Evolutionary conservation across 2,113 vertebrate species (phyloP), one percentile per base, ranked within the genome.

Genomic region (Psophia crepitans): DNA sequence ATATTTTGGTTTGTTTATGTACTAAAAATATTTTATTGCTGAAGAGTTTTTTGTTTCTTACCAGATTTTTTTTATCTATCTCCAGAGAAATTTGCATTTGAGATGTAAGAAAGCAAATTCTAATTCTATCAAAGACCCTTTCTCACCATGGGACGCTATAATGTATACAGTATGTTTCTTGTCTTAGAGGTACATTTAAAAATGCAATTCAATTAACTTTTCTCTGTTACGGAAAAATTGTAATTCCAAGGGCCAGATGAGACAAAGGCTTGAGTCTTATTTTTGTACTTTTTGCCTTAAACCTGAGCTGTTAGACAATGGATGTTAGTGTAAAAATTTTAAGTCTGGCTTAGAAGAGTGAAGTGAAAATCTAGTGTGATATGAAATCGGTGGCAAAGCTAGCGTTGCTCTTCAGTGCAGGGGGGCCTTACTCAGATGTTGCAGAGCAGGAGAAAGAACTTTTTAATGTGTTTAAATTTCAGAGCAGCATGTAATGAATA

Each of bases 1-100:
- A 96, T 97, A 95, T 95, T 96, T 96, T 81, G 74, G 87, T 89
- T 93, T 96, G 86, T 90, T 88, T 93, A 60, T 43, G 51, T 91
- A 63, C 90, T 97, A 96, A 93, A 96, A 96, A 90, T 96, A 90
- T 84, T 92, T 91, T 90, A 89, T 91, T 88, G 79, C 89, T 84
- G 68, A 88, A 70, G 90, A 93, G 17, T 58, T 68, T 87, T 93
- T 89, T 87, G 53, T 90, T 88, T 95, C 79, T 88, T 82, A 66
- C 53, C 23, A 73, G 57, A 57, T 83, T 84, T 88, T 66, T 84
- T 95, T 95, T 60, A 95, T 63, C 87, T 73, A 26, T 89, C 89
- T 95, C 60, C 53, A 89, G 87, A 91, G 63, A 88, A 79, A 94
- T 96, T 68, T 97, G 95, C 93, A 76, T 97, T 63, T 39, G 83